Evolutionary conservation across 2,113 vertebrate species (phyloP).

Genomic region (Callipepla californica): DNA sequence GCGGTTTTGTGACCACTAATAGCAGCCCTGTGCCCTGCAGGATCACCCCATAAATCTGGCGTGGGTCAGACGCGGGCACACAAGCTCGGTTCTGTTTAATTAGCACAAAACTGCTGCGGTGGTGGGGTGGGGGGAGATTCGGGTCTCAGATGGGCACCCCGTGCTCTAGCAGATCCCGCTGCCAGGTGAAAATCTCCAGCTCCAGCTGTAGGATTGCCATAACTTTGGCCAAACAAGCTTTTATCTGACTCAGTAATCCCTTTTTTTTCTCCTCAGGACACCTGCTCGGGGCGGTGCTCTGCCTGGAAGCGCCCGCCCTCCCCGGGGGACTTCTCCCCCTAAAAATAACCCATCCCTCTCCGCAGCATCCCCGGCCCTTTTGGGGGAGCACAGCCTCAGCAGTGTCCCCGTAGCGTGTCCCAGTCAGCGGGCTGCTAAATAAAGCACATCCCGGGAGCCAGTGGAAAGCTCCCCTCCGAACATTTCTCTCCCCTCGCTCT

Average conservation of each 20-base stretch:
- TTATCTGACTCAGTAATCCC: not conserved
- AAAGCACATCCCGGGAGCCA: not conserved
- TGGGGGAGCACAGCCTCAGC: not conserved
- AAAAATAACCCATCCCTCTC: not conserved
- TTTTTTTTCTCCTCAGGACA: not conserved
- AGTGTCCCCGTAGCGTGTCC: not conserved
- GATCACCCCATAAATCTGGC: conserved; percentile 55
- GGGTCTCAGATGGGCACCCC: not conserved
- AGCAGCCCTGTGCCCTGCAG: not conserved
- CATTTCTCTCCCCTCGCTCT: not conserved
- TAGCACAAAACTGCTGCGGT: not conserved
- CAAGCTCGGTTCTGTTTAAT: not conserved
- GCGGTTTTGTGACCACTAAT: conserved; percentile 55
- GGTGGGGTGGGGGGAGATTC: not conserved
- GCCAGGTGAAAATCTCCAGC: not conserved
- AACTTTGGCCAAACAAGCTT: not conserved
- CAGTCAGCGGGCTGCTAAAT: not conserved
- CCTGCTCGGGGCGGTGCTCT: not conserved
- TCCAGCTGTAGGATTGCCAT: rapidly evolving
- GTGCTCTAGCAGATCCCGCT: not conserved
- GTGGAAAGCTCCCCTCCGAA: conserved; percentile 39
- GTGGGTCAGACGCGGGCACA: not conserved
- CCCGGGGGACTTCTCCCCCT: not conserved
- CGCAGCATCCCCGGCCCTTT: rapidly evolving
- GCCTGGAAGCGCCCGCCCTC: not conserved